Percentiles rank a stretch among this genome's conserved stretches.
These are phyloP conservation scores for Cantharis rustica DNA, from an alignment of 2,888 invertebrate species.

Conservation along the genomic window DNA sequence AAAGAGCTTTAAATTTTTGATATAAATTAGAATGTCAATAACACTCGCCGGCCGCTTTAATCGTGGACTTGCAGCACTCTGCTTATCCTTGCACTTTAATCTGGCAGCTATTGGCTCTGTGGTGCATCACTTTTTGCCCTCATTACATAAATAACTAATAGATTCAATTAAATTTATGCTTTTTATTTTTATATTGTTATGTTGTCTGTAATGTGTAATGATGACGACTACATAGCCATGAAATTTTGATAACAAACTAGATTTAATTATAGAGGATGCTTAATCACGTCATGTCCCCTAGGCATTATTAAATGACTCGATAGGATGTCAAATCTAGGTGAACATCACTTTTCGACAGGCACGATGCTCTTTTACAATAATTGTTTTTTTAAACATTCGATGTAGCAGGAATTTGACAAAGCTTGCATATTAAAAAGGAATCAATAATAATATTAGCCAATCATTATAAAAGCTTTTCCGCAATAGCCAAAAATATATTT, in stretches of 20 bases:
- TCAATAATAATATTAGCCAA: neutral
- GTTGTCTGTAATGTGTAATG: neutral
- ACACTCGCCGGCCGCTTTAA: too few relatives aligned
- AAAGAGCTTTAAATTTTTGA: too few relatives aligned
- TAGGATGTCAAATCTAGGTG: slow-evolving; percentile 8
- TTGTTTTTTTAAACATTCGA: neutral
- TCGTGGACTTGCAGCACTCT: too few relatives aligned
- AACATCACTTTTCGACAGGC: slow-evolving; percentile 8
- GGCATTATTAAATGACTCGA: slow-evolving; percentile 8
- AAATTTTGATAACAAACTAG: slow-evolving; percentile 12
- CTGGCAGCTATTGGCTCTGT: too few relatives aligned
- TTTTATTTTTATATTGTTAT: too few relatives aligned
- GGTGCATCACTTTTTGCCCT: too few relatives aligned
- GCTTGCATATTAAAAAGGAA: neutral
- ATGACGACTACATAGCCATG: neutral
- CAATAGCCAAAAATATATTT: neutral
- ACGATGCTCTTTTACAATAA: neutral
- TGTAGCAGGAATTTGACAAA: neutral
- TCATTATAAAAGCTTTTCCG: neutral
- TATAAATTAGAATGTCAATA: too few relatives aligned
- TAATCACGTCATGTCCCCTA: slow-evolving; percentile 18
- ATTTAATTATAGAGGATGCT: slow-evolving; percentile 14
- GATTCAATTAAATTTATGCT: neutral
- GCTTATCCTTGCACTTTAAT: too few relatives aligned
- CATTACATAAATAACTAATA: too few relatives aligned